A percentile compares a stretch with the other conserved stretches of the same genome.
Conservation (phyloP, 2,888 invertebrate species). For the Bellardia pandia region DNA sequence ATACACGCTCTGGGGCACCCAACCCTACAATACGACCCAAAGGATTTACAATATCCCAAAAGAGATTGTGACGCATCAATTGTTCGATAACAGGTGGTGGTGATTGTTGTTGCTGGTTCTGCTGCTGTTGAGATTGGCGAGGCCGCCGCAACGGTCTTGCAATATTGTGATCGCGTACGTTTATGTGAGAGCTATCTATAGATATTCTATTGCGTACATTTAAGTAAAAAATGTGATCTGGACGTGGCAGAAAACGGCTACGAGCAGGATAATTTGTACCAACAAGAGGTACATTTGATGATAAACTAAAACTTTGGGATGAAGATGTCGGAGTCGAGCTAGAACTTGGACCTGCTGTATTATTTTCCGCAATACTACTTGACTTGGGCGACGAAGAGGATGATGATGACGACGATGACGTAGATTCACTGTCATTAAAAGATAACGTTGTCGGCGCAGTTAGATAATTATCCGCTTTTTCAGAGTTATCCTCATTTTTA, state of each 20-base stretch:
- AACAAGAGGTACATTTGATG: conserved; percentile 55
- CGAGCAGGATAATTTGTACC: conserved; percentile 76
- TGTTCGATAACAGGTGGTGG: conserved; percentile 76
- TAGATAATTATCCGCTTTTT: not conserved
- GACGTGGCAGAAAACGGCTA: conserved; percentile 78
- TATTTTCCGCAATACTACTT: conserved; percentile 11
- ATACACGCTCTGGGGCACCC: conserved; percentile 49
- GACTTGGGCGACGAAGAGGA: conserved; percentile 59
- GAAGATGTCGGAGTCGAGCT: conserved; percentile 11
- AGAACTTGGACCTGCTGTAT: conserved; percentile 4
- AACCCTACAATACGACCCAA: conserved; percentile 73
- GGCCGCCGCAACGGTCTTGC: conserved; percentile 71
- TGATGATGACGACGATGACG: conserved; percentile 70
- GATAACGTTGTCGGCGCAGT: not conserved
- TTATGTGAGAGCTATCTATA: conserved; percentile 54
- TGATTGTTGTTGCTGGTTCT: conserved; percentile 42
- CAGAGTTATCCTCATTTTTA: conserved; percentile 3
- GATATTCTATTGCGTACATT: conserved; percentile 75
- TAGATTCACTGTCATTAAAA: conserved; percentile 40
- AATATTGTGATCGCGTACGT: conserved; percentile 68
- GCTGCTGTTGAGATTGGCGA: conserved; percentile 25
- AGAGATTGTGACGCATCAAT: conserved; percentile 80
- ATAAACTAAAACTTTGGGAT: conserved; percentile 1
- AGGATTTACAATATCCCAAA: conserved; percentile 82
- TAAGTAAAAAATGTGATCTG: conserved; percentile 79